Evolutionary conservation across 2,888 invertebrate species (phyloP), one percentile per base, ranked within the genome.

Genomic region (Amiota communis): DNA sequence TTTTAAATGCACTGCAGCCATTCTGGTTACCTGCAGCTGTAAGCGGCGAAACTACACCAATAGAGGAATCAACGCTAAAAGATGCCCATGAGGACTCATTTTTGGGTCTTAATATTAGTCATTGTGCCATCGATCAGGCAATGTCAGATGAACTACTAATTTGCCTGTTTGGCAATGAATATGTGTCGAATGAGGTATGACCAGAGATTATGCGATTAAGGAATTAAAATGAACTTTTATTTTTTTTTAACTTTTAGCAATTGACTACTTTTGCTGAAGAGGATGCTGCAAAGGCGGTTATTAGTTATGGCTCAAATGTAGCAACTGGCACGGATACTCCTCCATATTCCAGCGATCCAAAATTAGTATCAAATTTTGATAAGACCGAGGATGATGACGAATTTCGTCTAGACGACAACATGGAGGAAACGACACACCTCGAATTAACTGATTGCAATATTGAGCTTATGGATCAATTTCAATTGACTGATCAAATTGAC

Each of bases 381-480:
- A 80, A 84, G 36, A 83, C 82, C 69, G 75, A 75, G 1, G 81
- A 82, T 11, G 74, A 77, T 9, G 79, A 84, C 6, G 82, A 82
- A 0, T 77, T 80, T 10, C 36, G 36, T 36, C 6, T 36, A 36
- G 49, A 65, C 11, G 68, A 49, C 12, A 76, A 75, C 2, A 70
- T 72, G 1, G 75, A 76, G 9, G 76, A 79, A 17, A 80, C 81
- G n/a, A 80, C 81, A n/a, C 84, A 83, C n/a, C 74, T 89, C 36
- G 88, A 88, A 71, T 71, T 89, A 6, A 86, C 85, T 9, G 89
- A 89, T 71, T 89, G 89, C 73, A 88, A 89, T 74, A 89, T 89
- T 67, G 89, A 89, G 74, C 78, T 89, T 9, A 89, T 89, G 88
- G 89, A 89, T 79, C 87, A 89, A 73, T 88, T 87, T 72, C 87